Evolutionary conservation across 2,797 vertebrate genomes (phyloP).

Genomic region (Ctenopoma kingsleyae): DNA sequence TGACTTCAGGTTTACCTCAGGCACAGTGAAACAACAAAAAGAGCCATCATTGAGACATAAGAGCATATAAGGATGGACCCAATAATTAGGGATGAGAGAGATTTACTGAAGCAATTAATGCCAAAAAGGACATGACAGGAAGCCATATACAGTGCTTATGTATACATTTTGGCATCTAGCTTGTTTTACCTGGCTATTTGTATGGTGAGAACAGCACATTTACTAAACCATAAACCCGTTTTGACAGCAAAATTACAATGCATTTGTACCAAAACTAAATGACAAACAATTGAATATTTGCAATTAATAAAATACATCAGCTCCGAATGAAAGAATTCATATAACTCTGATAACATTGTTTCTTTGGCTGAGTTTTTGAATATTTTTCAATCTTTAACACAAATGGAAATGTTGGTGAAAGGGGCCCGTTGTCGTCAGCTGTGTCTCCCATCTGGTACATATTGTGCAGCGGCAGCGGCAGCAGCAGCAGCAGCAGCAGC

Average conservation of each 20-base stretch:
- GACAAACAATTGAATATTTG: conserved; percentile 20
- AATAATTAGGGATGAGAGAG: conserved; percentile 28
- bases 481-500: conserved; percentile 52
- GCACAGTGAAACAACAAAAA: conserved; percentile 21
- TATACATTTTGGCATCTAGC: conserved; percentile 14
- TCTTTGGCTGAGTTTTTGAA: conserved; percentile 16
- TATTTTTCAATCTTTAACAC: conserved; percentile 49
- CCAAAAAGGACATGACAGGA: conserved; percentile 16
- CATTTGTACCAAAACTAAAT: neutral
- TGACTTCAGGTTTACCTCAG: conserved; percentile 28
- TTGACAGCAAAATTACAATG: conserved; percentile 15
- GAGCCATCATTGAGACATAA: conserved; percentile 13
- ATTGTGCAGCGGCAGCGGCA: conserved; percentile 66
- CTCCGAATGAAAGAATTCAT: conserved; percentile 23
- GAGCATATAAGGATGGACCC: conserved; percentile 20
- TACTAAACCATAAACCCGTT: neutral
- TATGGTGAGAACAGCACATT: neutral
- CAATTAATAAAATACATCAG: conserved; percentile 18
- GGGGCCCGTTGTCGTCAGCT: conserved; percentile 71
- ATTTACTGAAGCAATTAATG: conserved; percentile 20
- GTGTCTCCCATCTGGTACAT: conserved; percentile 74
- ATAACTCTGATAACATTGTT: conserved; percentile 15
- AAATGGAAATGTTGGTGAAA: conserved; percentile 73
- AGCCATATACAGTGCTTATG: neutral
- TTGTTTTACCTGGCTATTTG: conserved; percentile 17